Evolutionary conservation across 2,797 vertebrate species (phyloP).

Genomic region (Sitta carolinensis): DNA sequence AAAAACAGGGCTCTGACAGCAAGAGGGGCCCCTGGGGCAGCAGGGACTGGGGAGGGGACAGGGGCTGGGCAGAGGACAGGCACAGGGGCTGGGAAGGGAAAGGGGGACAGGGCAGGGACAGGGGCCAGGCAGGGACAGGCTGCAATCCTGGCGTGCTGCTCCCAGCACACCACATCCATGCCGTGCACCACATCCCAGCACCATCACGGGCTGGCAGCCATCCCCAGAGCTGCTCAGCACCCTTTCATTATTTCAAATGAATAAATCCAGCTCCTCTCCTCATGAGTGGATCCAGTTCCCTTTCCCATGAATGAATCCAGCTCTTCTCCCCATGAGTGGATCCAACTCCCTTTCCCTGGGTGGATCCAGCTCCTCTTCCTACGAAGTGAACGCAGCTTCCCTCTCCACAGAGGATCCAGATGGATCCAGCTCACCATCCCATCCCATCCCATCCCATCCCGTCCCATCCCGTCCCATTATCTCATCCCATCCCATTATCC

Average conservation of each 20-base stretch:
- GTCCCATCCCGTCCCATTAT: background rate
- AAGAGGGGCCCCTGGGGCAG: background rate
- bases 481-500: too few relatives aligned
- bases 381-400: too few relatives aligned
- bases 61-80: background rate
- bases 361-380: background rate
- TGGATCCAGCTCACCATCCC: too few relatives aligned
- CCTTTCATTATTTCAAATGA: too few relatives aligned
- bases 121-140: background rate
- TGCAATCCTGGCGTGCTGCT: background rate
- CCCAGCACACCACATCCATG: background rate
- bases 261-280: background rate
- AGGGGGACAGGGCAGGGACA: fast-evolving
- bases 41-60: too few relatives aligned
- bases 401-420: too few relatives aligned
- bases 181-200: background rate
- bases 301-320: background rate
- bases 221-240: background rate
- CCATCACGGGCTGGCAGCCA: background rate
- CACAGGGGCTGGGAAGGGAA: background rate
- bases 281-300: too few relatives aligned
- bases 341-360: too few relatives aligned
- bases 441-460: background rate
- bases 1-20: background rate
- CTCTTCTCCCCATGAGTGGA: too few relatives aligned